Percentiles rank a stretch among this genome's conserved stretches.
phyloP scores from a whole-genome alignment of 1,140 invertebrate genomes.

The Drosophila nebulosa region DNA sequence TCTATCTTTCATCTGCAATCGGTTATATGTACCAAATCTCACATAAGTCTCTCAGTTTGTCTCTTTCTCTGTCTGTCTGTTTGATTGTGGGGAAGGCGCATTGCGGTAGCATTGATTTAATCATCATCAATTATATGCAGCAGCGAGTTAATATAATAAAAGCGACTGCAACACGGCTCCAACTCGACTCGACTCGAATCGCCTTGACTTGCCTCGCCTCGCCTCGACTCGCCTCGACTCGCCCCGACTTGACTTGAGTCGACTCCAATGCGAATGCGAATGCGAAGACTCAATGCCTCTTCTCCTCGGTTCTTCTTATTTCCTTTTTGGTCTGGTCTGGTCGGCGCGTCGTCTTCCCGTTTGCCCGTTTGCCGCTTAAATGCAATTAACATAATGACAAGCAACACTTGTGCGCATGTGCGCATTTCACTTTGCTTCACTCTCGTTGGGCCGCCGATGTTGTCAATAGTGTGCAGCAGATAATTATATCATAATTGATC shows the following conservation, averaged over 20 bases:
- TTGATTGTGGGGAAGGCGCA: conserved; percentile 55
- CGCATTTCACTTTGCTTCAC: conserved; percentile 63
- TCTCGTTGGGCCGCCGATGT: conserved; percentile 28
- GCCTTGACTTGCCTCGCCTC: no score
- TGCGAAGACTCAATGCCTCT: neutral
- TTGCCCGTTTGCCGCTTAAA: conserved; percentile 70
- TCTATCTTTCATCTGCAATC: conserved; percentile 1
- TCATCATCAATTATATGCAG: conserved; percentile 79
- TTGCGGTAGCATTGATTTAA: conserved; percentile 78
- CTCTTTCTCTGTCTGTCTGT: neutral
- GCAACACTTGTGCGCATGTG: conserved; percentile 77
- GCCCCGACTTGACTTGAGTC: neutral
- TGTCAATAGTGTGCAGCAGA: conserved; percentile 71
- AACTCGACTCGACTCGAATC: neutral
- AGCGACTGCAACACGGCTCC: conserved; percentile 40
- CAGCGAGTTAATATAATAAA: conserved; percentile 79
- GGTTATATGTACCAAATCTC: neutral
- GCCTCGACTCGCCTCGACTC: conserved; percentile 8
- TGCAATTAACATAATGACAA: conserved; percentile 79
- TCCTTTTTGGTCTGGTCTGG: conserved; percentile 3
- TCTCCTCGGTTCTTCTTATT: neutral
- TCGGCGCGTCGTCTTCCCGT: neutral
- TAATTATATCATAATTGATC: conserved; percentile 79
- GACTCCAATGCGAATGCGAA: neutral
- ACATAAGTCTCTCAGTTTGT: neutral